These are phyloP conservation scores for Byasa hedistus DNA, from an alignment of 2,888 invertebrate genomes.

Conservation along the genomic window DNA sequence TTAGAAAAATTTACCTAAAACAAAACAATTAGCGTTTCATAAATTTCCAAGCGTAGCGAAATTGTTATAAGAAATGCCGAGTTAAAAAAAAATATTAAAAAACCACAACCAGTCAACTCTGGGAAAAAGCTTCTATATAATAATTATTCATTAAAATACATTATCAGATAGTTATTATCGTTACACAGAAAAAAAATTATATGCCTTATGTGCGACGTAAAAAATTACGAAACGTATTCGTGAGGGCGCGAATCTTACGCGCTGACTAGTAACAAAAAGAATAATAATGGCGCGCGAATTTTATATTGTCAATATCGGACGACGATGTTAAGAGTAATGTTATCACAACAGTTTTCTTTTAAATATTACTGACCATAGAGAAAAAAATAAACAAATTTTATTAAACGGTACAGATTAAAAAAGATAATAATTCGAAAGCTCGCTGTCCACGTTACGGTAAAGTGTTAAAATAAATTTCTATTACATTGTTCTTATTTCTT, in stretches of 20 bases:
- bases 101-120: constrained; percentile 21
- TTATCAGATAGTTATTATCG: not conserved
- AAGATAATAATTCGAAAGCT: not conserved
- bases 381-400: not conserved
- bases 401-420: not conserved
- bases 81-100: constrained; percentile 9
- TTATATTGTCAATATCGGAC: not conserved
- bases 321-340: constrained; percentile 1
- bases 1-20: constrained; percentile 4
- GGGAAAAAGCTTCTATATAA: constrained; percentile 4
- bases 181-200: not conserved
- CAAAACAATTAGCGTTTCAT: constrained; percentile 7
- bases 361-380: not conserved
- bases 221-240: constrained; percentile 1
- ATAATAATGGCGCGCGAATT: constrained; percentile 9
- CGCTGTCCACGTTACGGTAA: constrained; percentile 3
- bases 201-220: constrained; percentile 4
- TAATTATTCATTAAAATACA: not conserved
- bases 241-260: constrained; percentile 13
- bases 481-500: not conserved
- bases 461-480: constrained; percentile 1
- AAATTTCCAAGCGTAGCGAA: constrained; percentile 10
- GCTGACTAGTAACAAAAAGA: constrained; percentile 15
- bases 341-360: not conserved
- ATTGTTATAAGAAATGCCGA: constrained; percentile 9